Evolutionary conservation across 2,113 vertebrate species (phyloP).

Genomic region (Heloderma charlesbogerti): DNA sequence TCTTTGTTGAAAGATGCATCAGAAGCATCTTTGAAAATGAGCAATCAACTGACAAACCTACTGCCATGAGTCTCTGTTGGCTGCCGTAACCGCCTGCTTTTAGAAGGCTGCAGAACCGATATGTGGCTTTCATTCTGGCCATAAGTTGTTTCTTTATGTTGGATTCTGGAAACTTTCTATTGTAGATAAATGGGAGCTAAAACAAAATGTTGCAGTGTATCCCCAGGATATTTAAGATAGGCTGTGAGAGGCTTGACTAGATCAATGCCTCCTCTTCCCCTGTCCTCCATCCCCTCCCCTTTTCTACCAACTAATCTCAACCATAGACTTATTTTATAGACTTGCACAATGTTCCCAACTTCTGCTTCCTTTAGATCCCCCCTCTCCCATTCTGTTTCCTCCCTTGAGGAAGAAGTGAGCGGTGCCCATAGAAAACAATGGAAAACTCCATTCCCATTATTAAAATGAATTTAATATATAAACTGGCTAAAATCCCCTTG

Average conservation of each 20-base stretch:
- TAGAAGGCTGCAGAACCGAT: background rate
- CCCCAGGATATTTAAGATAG: background rate
- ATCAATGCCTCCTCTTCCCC: background rate
- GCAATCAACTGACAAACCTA: too few species aligned
- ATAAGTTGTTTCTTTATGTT: background rate
- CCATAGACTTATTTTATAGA: too few species aligned
- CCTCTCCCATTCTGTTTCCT: background rate
- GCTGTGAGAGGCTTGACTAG: background rate
- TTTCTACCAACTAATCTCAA: background rate
- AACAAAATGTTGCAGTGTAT: background rate
- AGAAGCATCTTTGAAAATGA: background rate
- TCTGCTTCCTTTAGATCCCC: too few species aligned
- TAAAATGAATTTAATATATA: constrained; percentile 8
- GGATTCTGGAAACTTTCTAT: background rate
- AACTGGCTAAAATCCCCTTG: background rate
- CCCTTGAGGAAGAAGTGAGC: background rate
- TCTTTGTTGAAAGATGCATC: too few species aligned
- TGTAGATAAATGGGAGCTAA: background rate
- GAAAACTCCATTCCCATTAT: constrained; percentile 10
- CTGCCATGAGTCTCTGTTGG: background rate
- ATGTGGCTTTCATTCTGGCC: background rate
- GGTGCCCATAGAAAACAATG: too few species aligned
- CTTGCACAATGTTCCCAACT: too few species aligned
- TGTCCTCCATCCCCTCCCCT: background rate
- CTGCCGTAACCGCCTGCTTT: background rate